Conservation (phyloP, 2,888 invertebrate genomes). For the Imbricaverruca yamaguchii region DNA sequence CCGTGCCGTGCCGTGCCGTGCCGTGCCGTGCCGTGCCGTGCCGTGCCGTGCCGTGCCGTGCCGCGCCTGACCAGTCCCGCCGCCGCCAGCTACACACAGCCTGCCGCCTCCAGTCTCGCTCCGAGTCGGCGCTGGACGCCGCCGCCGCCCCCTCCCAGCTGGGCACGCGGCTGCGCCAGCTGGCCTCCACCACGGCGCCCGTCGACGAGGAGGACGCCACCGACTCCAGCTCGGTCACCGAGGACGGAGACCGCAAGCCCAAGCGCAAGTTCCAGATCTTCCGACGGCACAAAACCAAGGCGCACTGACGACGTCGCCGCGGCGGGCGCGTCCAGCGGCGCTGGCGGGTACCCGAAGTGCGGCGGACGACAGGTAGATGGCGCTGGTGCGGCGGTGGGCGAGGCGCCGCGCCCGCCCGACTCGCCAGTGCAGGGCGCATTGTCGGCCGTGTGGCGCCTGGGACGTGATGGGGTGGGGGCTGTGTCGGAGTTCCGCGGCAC, state of each 20-base stretch:
- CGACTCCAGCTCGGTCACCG: conserved; percentile 10
- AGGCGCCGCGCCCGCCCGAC: too few species aligned
- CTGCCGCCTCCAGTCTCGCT: background rate
- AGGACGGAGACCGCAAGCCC: conserved; percentile 2
- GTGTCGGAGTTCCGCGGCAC: too few species aligned
- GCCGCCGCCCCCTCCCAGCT: background rate
- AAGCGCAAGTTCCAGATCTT: conserved; percentile 14
- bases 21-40: too few species aligned
- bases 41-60: too few species aligned
- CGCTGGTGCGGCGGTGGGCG: background rate
- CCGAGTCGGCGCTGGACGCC: conserved; percentile 3
- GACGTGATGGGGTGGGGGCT: too few species aligned
- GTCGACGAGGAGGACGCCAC: conserved; percentile 9
- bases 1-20: too few species aligned
- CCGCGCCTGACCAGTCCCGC: background rate
- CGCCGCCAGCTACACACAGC: background rate
- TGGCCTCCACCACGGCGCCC: background rate
- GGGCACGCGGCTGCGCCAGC: conserved; percentile 1
- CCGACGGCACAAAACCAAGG: conserved; percentile 8
- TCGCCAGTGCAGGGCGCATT: too few species aligned
- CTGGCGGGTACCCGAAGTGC: background rate
- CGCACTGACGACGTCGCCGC: background rate
- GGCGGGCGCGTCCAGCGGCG: background rate
- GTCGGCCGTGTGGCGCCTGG: too few species aligned
- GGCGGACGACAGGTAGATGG: background rate